These are phyloP conservation scores for Cervus canadensis DNA, from an alignment of 2,113 vertebrate genomes.

Conservation along the genomic window DNA sequence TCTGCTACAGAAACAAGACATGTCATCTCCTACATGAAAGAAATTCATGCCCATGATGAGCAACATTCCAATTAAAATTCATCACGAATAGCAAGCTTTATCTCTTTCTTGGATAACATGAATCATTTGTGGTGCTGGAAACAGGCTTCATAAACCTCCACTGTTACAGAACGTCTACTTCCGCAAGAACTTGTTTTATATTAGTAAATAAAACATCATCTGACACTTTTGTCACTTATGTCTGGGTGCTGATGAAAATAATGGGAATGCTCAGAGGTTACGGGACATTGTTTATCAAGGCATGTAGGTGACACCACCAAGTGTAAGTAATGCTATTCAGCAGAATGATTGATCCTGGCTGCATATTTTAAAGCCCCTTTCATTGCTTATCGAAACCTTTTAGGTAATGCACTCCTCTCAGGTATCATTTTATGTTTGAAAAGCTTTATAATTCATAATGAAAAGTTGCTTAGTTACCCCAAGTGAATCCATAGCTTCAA, in stretches of 20 bases:
- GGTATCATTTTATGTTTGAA: slow-evolving; percentile 80
- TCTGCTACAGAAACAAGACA: slow-evolving; percentile 56
- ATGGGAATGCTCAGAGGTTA: slow-evolving; percentile 78
- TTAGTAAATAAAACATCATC: slow-evolving; percentile 84
- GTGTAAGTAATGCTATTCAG: slow-evolving; percentile 70
- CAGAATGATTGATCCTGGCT: slow-evolving; percentile 79
- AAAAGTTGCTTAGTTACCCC: slow-evolving; percentile 78
- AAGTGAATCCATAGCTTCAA: slow-evolving; percentile 79
- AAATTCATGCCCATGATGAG: slow-evolving; percentile 71
- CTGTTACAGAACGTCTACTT: slow-evolving; percentile 75
- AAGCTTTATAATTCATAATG: slow-evolving; percentile 85
- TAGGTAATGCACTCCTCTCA: slow-evolving; percentile 79
- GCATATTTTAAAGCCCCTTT: slow-evolving; percentile 78
- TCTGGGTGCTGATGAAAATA: slow-evolving; percentile 79
- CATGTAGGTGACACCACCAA: slow-evolving; percentile 71
- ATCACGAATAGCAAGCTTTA: slow-evolving; percentile 73
- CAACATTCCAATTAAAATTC: slow-evolving; percentile 81
- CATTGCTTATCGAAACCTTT: slow-evolving; percentile 81
- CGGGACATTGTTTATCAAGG: slow-evolving; percentile 81
- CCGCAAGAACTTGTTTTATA: slow-evolving; percentile 80
- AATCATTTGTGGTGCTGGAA: slow-evolving; percentile 80
- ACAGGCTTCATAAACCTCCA: slow-evolving; percentile 76
- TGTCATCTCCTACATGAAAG: slow-evolving; percentile 66
- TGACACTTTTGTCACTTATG: slow-evolving; percentile 83
- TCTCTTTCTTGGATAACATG: slow-evolving; percentile 77